Evolutionary conservation across 2,797 vertebrate species (phyloP).

Genomic region (Sparidentex hasta): DNA sequence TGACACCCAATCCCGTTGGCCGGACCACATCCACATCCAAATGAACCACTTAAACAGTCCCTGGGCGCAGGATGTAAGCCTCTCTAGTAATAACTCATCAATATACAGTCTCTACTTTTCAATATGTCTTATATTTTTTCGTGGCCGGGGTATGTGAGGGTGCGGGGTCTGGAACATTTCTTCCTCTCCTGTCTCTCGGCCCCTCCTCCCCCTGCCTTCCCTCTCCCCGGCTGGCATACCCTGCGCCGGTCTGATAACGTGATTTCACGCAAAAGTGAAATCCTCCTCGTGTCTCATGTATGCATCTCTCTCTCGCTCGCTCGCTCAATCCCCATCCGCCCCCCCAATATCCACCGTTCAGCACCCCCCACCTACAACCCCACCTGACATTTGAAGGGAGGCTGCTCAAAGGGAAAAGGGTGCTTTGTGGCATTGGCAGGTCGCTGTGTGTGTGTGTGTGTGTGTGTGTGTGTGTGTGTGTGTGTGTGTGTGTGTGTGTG

Average conservation of each 20-base stretch:
- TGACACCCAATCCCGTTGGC: conserved; percentile 66
- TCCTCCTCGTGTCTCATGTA: conserved; percentile 75
- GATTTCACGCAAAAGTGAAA: conserved; percentile 82
- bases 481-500: not conserved
- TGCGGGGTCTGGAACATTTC: conserved; percentile 35
- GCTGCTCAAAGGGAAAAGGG: conserved; percentile 68
- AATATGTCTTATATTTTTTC: conserved; percentile 37
- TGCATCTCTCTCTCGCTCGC: conserved; percentile 44
- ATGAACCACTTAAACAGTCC: conserved; percentile 55
- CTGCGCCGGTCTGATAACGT: conserved; percentile 78
- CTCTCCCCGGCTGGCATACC: conserved; percentile 58
- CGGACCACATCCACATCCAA: conserved; percentile 46
- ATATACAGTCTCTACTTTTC: conserved; percentile 44
- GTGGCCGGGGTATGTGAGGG: conserved; percentile 34
- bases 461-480: no score
- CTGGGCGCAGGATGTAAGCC: conserved; percentile 11
- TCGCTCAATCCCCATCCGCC: conserved; percentile 45
- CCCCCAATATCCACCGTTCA: conserved; percentile 19
- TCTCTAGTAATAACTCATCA: conserved; percentile 55
- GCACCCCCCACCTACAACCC: conserved; percentile 25
- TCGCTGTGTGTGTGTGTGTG: conserved; percentile 15
- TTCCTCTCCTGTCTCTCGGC: conserved; percentile 33
- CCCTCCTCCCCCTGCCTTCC: conserved; percentile 48
- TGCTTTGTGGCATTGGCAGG: conserved; percentile 55
- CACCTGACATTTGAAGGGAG: conserved; percentile 78